Conservation (phyloP, 2,888 invertebrate species). For the Chirona hameri region DNA sequence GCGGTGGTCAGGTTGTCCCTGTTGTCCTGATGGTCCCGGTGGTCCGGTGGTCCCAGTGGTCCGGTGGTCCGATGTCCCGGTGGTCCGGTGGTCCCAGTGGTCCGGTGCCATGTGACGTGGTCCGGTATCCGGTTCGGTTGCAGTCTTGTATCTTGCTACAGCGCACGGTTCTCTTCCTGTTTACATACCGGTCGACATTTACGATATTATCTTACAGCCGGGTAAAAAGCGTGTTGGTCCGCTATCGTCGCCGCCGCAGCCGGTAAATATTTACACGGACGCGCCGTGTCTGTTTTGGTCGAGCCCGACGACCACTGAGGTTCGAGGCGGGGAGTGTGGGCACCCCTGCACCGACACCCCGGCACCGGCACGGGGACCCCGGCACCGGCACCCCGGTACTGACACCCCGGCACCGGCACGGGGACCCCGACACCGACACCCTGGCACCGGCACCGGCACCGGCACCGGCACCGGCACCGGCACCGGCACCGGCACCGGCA, state of each 20-base stretch:
- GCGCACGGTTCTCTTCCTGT: not conserved
- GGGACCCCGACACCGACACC: too few relatives aligned
- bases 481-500: too few relatives aligned
- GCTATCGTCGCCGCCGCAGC: not conserved
- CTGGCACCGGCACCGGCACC: too few relatives aligned
- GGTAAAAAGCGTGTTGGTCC: constrained; percentile 22
- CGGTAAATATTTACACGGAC: constrained; percentile 23
- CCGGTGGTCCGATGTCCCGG: not conserved
- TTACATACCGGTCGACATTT: constrained; percentile 2
- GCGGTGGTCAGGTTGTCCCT: not conserved
- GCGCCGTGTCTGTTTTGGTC: constrained; percentile 24
- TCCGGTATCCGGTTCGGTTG: not conserved
- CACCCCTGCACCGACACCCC: too few relatives aligned
- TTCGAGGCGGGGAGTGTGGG: too few relatives aligned
- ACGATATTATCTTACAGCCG: constrained; percentile 27
- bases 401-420: too few relatives aligned
- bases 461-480: too few relatives aligned
- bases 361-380: too few relatives aligned
- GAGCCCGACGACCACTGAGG: not conserved
- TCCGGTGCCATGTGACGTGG: not conserved
- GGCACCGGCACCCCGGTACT: too few relatives aligned
- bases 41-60: not conserved
- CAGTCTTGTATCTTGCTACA: not conserved
- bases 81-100: not conserved
- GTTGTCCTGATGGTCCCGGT: not conserved